These are phyloP conservation scores for Palythoa caribaeorum DNA, from an alignment of 92 coral and sea anemone genomes.

Conservation along the genomic window DNA sequence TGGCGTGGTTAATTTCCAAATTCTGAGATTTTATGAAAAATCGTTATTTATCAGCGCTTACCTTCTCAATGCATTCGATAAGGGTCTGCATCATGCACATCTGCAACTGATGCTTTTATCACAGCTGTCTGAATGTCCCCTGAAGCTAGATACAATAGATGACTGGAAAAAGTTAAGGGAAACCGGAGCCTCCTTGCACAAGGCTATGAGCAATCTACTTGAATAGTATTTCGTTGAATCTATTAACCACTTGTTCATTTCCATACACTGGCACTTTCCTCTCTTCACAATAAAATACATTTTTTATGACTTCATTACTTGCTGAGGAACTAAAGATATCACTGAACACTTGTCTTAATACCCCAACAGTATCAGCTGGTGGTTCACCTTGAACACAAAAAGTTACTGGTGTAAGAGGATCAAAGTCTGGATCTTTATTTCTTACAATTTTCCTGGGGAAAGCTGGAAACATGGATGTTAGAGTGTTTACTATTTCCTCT, in stretches of 20 bases:
- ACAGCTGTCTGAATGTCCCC: slow-evolving; percentile 54
- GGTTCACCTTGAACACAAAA: neutral
- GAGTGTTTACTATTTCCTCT: neutral
- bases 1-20: neutral
- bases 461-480: neutral
- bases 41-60: slow-evolving; percentile 11
- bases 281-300: neutral
- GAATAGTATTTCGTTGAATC: neutral
- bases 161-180: slow-evolving; percentile 52
- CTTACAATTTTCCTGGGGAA: neutral
- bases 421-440: neutral
- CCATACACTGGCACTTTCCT: neutral
- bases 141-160: slow-evolving; percentile 38
- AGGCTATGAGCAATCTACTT: neutral
- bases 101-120: slow-evolving; percentile 51
- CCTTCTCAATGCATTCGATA: slow-evolving; percentile 48
- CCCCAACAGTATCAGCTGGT: too few relatives aligned
- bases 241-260: neutral
- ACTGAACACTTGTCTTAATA: too few relatives aligned
- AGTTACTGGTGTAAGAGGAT: neutral
- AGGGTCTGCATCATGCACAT: slow-evolving; percentile 52
- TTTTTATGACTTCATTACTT: neutral
- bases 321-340: too few relatives aligned
- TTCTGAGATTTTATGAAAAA: neutral
- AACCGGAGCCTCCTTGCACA: slow-evolving; percentile 20